These are phyloP conservation scores for Lophura nycthemera DNA, from an alignment of 2,113 vertebrate genomes.

Conservation along the genomic window DNA sequence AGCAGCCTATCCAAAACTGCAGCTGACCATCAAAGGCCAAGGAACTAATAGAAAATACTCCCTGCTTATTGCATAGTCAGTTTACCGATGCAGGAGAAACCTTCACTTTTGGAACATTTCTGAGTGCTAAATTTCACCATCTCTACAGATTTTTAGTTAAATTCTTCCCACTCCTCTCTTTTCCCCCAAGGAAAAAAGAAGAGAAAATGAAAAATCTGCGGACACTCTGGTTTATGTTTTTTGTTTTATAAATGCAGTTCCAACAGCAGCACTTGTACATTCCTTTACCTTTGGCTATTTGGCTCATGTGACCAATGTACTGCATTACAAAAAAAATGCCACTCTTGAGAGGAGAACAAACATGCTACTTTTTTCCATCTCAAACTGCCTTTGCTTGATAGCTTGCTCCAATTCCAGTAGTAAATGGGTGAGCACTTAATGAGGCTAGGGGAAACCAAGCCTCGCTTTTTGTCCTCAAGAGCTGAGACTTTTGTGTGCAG, in stretches of 20 bases:
- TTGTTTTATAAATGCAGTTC: slow-evolving; percentile 27
- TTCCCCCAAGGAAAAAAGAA: background rate
- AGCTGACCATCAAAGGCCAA: background rate
- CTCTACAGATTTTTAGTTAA: background rate
- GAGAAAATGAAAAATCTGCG: slow-evolving; percentile 50
- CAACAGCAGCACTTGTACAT: slow-evolving; percentile 5
- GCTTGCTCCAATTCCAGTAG: background rate
- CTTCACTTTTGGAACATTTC: slow-evolving; percentile 1
- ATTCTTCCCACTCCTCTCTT: background rate
- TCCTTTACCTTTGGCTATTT: slow-evolving; percentile 60
- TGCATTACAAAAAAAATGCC: background rate
- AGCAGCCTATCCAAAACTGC: background rate
- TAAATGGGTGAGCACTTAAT: background rate
- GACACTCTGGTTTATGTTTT: background rate
- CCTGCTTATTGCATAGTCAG: background rate
- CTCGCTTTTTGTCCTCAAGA: background rate
- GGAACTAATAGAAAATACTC: background rate
- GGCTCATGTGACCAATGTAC: background rate
- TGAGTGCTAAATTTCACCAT: background rate
- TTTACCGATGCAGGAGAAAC: background rate
- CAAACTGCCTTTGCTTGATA: background rate
- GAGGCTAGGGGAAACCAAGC: background rate
- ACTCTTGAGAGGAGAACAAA: slow-evolving; percentile 15
- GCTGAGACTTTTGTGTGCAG: background rate
- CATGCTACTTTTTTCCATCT: rapidly evolving